These are phyloP conservation scores for Perca schrenkii DNA, from an alignment of 2,113 vertebrate genomes.

Conservation along the genomic window DNA sequence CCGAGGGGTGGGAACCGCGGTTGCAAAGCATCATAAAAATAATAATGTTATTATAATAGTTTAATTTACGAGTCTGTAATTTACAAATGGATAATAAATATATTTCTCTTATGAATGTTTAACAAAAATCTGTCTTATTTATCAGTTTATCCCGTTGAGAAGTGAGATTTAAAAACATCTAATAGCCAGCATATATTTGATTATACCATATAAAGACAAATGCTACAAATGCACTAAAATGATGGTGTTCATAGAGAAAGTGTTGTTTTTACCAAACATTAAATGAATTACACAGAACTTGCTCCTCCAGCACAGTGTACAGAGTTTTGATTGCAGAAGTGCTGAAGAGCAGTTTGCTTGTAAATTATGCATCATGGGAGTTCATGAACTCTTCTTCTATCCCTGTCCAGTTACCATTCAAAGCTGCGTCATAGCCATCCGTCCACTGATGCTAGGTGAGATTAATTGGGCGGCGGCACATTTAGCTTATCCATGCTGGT, in stretches of 20 bases:
- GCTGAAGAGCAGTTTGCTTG: slow-evolving; percentile 46
- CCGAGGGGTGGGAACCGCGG: too few relatives aligned
- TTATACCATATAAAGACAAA: slow-evolving; percentile 15
- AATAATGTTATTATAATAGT: neutral
- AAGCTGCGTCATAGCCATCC: slow-evolving; percentile 12
- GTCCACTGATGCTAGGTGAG: slow-evolving; percentile 46
- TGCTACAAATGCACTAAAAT: slow-evolving; percentile 23
- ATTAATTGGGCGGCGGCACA: slow-evolving; percentile 58
- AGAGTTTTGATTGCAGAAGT: slow-evolving; percentile 45
- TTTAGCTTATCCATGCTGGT: slow-evolving; percentile 49
- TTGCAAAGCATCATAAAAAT: too few relatives aligned
- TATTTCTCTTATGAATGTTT: neutral
- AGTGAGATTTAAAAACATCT: neutral
- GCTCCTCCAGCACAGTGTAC: slow-evolving; percentile 56
- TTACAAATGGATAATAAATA: neutral
- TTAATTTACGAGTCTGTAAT: neutral
- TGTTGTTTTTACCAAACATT: slow-evolving; percentile 44
- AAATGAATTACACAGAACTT: slow-evolving; percentile 49
- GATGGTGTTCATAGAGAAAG: neutral
- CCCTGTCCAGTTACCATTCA: neutral
- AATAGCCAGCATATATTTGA: neutral
- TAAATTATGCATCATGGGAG: slow-evolving; percentile 47
- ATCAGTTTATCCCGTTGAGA: neutral
- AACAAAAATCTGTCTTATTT: neutral
- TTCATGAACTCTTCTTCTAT: slow-evolving; percentile 32